Conservation (phyloP, 2,888 invertebrate species). For the Drosophila gaucha region DNA sequence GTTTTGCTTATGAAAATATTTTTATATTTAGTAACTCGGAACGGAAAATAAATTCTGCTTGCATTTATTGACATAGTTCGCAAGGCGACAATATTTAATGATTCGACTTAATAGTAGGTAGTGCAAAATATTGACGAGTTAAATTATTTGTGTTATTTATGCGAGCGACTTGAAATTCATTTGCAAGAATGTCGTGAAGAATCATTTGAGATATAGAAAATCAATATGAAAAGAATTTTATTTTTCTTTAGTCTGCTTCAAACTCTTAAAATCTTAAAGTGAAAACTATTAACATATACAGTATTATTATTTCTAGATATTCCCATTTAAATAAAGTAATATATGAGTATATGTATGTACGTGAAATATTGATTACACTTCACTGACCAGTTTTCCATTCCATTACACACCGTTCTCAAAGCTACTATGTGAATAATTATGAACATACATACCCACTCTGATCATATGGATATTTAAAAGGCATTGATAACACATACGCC, state of each 20-base stretch:
- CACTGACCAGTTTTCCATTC: too few species aligned
- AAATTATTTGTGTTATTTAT: neutral
- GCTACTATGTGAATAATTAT: neutral
- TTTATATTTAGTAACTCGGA: conserved; percentile 44
- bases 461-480: too few species aligned
- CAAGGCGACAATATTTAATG: conserved; percentile 6
- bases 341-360: neutral
- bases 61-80: conserved; percentile 11
- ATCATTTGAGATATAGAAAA: too few species aligned
- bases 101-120: neutral
- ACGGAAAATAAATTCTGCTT: conserved; percentile 7
- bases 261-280: too few species aligned
- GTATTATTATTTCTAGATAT: too few species aligned
- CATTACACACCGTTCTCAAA: neutral
- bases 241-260: too few species aligned
- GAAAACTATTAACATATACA: too few species aligned
- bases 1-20: conserved; percentile 37
- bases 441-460: neutral
- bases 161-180: neutral
- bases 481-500: neutral
- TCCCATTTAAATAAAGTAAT: too few species aligned
- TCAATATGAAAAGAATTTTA: too few species aligned
- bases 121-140: neutral
- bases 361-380: too few species aligned
- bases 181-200: too few species aligned